phyloP scores from a whole-genome alignment of 1,140 invertebrate genomes.

The Lepidotrigona ventralis region DNA sequence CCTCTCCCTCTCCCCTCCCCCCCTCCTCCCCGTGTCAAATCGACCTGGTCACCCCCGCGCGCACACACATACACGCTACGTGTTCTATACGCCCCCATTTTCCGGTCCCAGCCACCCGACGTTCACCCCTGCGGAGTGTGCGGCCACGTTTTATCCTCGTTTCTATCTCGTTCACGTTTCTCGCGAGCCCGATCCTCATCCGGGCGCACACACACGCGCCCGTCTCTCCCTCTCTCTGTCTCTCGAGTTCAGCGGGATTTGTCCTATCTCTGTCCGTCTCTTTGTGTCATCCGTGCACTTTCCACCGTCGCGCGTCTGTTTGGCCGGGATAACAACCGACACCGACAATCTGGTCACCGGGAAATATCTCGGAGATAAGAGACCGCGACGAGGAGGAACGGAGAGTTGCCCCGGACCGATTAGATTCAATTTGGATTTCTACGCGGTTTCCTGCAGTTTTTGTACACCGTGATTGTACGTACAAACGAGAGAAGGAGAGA shows the following conservation, averaged over 20 bases:
- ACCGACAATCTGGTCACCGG: background rate
- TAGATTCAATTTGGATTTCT: constrained; percentile 10
- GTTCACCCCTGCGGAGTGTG: background rate
- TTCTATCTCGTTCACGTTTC: constrained; percentile 39
- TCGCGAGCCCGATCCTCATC: background rate
- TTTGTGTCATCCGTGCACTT: background rate
- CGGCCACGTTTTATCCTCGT: constrained; percentile 53
- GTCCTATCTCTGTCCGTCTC: background rate
- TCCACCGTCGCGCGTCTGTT: background rate
- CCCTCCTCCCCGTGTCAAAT: constrained; percentile 64
- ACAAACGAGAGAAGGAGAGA: background rate
- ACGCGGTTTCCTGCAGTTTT: background rate
- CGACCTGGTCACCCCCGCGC: constrained; percentile 40
- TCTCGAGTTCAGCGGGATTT: background rate
- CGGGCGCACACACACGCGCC: background rate
- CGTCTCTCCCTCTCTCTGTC: background rate
- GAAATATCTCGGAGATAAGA: background rate
- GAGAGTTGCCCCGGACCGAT: background rate
- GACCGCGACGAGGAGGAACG: background rate
- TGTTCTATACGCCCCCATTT: background rate
- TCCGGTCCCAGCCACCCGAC: background rate
- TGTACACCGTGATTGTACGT: too few relatives aligned
- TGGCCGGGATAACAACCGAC: background rate
- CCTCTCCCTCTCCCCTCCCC: too few relatives aligned
- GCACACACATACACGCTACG: too few relatives aligned